phyloP scores from a whole-genome alignment of 2,797 vertebrate genomes.

The Borostomias antarcticus region DNA sequence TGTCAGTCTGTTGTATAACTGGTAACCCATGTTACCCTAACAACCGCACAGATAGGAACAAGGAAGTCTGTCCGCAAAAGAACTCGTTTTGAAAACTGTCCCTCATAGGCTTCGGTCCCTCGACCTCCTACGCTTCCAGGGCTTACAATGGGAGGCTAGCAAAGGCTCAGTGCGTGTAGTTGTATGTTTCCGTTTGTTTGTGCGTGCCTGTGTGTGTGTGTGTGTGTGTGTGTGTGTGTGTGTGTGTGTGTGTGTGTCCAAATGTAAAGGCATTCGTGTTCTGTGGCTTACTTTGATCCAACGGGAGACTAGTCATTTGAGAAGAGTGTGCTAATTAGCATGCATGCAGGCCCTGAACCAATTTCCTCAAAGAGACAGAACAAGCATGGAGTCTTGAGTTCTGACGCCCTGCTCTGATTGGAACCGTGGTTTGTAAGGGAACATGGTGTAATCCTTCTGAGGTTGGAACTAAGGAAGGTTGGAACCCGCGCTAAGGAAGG shows the following conservation, averaged over 20 bases:
- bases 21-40: too few species aligned
- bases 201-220: neutral
- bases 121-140: too few species aligned
- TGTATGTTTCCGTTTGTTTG: conserved; percentile 1
- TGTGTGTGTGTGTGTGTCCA: conserved; percentile 7
- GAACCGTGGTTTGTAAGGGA: neutral
- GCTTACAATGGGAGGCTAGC: neutral
- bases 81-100: too few species aligned
- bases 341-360: conserved; percentile 9
- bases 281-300: neutral
- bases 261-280: conserved; percentile 11
- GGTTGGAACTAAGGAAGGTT: neutral
- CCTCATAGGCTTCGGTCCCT: too few species aligned
- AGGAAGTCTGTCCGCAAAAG: too few species aligned
- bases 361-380: conserved; percentile 2
- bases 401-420: neutral
- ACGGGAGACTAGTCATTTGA: conserved; percentile 4
- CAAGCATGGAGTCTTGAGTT: neutral
- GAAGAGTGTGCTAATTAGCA: conserved; percentile 13
- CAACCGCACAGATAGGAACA: too few species aligned
- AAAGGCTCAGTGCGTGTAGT: neutral
- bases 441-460: neutral
- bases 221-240: conserved; percentile 11
- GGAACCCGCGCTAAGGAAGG: too few species aligned
- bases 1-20: conserved; percentile 43